Base-by-base conservation (phyloP, 2,888 invertebrate species). In the Leptarthrus brevirostris region DNA sequence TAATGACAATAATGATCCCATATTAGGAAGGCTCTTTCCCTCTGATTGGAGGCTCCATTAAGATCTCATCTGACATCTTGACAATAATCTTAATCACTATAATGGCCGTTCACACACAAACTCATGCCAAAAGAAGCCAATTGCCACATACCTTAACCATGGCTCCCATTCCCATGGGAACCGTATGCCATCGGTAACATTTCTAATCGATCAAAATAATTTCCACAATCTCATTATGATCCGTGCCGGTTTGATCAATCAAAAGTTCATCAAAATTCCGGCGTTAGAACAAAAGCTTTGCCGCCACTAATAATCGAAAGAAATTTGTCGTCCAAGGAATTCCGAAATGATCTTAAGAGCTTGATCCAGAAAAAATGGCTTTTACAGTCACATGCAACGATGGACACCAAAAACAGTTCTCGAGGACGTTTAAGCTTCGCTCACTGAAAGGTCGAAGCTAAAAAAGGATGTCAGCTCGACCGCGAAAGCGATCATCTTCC, bases 311-410 rank as follows among this genome's bases (percentile, higher is more conserved):
- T 72, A 61, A 61, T 61, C 18, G 61, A 49, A 72, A 61, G 72
- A 72, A 72, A 72, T 72, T 72, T 72, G 72, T 72, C 72, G 61
- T 58, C 20, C 12, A 20, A 72, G 22, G 58, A 61, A 72, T 72
- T 72, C 30, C 5, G 34, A 52, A 30, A 18, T 49, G 69, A 52
- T 22, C 36, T 24, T 14, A 5, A 12, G 36, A 56, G 16, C 14
- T 34, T 58, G 34, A 36, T 49, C 8, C 16, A 49, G 18, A 24
- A 64, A 61, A 61, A 64, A 64, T 14, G 18, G 24, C 49, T 49
- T 12, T 49, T 6, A 16, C 6, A 20, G 20, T 18, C 40, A 61
- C 36, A 18, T 16, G 6, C 1, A 34, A 36, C 40, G 6, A 14
- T 22, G 22, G n/a, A n/a, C 20, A 30, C 66, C 66, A 69, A 69